These are phyloP conservation scores for Tyria jacobaeae DNA, from an alignment of 2,888 invertebrate genomes.

Conservation along the genomic window DNA sequence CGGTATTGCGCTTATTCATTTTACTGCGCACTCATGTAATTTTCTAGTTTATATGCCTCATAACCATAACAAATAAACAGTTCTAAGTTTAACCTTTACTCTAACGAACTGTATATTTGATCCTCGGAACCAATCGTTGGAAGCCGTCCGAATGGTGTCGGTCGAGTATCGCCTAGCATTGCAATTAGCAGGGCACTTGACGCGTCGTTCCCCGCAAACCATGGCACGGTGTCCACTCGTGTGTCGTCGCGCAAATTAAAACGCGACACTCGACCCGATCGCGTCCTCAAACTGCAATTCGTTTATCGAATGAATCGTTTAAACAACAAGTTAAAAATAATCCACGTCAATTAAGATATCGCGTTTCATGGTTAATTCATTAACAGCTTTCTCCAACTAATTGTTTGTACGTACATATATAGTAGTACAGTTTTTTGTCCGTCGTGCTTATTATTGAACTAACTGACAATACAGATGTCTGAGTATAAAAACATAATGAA, in stretches of 20 bases:
- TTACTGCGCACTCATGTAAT: constrained; percentile 32
- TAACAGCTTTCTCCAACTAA: constrained; percentile 13
- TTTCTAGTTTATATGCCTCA: constrained; percentile 6
- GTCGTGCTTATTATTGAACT: neutral
- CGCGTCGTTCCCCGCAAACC: constrained; percentile 70
- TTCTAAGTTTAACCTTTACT: constrained; percentile 29
- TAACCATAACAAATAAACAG: constrained; percentile 38
- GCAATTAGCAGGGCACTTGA: constrained; percentile 85
- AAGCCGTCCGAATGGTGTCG: constrained; percentile 62
- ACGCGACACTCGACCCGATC: constrained; percentile 80
- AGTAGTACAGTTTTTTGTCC: neutral
- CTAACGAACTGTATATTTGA: constrained; percentile 56
- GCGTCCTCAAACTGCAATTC: constrained; percentile 75
- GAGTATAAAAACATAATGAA: too few relatives aligned
- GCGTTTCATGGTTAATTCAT: constrained; percentile 30
- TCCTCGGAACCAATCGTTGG: constrained; percentile 37
- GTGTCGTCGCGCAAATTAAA: constrained; percentile 86
- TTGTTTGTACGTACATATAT: neutral
- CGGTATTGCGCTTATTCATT: constrained; percentile 61
- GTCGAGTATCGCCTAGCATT: constrained; percentile 69
- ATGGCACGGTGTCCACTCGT: constrained; percentile 77
- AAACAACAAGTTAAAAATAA: constrained; percentile 50
- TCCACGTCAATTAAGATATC: constrained; percentile 30
- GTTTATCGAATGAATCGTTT: constrained; percentile 71
- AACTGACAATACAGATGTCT: neutral